Evolutionary conservation across 2,113 vertebrate species (phyloP).

Genomic region (Platysteira castanea): DNA sequence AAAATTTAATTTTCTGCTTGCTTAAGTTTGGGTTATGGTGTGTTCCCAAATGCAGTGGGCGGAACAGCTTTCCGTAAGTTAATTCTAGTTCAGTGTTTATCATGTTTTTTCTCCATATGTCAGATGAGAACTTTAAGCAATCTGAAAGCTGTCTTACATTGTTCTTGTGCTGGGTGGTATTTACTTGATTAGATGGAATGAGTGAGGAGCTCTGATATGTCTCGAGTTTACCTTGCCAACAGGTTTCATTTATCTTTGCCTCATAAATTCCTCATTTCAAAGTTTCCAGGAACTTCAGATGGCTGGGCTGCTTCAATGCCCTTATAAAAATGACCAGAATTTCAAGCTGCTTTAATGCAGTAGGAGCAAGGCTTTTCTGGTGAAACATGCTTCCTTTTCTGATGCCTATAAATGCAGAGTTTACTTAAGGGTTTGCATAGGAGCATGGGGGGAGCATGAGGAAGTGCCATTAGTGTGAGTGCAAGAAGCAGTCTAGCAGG

Average conservation of each 20-base stretch:
- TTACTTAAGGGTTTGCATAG: neutral
- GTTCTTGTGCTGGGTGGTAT: neutral
- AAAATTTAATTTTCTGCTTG: neutral
- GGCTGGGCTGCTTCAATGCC: neutral
- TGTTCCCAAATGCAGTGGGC: conserved; percentile 28
- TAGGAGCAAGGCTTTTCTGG: neutral
- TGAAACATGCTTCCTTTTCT: neutral
- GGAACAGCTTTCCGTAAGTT: neutral
- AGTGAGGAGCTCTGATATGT: neutral
- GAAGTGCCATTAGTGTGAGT: neutral
- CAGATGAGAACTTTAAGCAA: conserved; percentile 1
- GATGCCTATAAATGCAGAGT: neutral
- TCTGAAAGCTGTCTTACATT: neutral
- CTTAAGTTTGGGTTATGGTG: conserved; percentile 5
- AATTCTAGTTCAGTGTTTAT: conserved; percentile 31
- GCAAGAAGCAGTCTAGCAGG: neutral
- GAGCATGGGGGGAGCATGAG: neutral
- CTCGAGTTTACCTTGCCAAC: neutral
- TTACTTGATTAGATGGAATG: neutral
- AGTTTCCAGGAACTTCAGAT: conserved; percentile 14
- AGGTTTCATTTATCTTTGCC: neutral
- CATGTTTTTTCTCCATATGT: conserved; percentile 8
- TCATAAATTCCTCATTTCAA: neutral
- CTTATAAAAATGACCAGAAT: neutral
- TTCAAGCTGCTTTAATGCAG: neutral